phyloP scores from a whole-genome alignment of 2,113 vertebrate species.

The Nyctereutes procyonoides region DNA sequence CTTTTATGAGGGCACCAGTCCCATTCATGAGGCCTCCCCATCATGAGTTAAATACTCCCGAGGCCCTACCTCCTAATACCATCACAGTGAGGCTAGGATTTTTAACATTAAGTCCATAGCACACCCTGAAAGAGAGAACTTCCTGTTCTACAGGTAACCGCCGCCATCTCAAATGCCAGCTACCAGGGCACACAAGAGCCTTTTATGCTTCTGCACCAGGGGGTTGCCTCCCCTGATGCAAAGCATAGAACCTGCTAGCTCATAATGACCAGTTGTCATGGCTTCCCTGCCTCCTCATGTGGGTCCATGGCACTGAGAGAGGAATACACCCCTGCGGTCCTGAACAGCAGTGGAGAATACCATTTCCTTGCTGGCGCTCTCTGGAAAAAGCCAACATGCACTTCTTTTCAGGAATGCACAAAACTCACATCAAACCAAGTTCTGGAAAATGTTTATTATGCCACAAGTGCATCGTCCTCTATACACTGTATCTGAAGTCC shows the following conservation, averaged over 20 bases:
- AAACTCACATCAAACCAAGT: slow-evolving; percentile 44
- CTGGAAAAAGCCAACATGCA: slow-evolving; percentile 11
- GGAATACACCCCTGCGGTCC: background rate
- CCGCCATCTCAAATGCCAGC: background rate
- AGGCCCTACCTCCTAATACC: background rate
- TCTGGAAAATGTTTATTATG: slow-evolving; percentile 68
- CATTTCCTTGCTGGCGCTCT: background rate
- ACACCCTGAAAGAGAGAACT: background rate
- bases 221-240: background rate
- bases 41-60: background rate
- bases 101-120: background rate
- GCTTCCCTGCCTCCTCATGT: background rate
- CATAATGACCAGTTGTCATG: background rate
- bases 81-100: background rate
- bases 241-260: background rate
- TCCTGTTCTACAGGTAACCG: background rate
- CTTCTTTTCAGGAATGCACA: slow-evolving; percentile 53
- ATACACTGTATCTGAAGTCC: slow-evolving; percentile 31
- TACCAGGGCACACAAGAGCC: background rate
- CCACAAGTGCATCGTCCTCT: slow-evolving; percentile 31
- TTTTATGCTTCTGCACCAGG: background rate
- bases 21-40: background rate
- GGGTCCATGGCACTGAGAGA: background rate
- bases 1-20: background rate
- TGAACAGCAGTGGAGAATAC: background rate